Conservation (phyloP, 1,140 invertebrate genomes). For the Colletes gigas region DNA sequence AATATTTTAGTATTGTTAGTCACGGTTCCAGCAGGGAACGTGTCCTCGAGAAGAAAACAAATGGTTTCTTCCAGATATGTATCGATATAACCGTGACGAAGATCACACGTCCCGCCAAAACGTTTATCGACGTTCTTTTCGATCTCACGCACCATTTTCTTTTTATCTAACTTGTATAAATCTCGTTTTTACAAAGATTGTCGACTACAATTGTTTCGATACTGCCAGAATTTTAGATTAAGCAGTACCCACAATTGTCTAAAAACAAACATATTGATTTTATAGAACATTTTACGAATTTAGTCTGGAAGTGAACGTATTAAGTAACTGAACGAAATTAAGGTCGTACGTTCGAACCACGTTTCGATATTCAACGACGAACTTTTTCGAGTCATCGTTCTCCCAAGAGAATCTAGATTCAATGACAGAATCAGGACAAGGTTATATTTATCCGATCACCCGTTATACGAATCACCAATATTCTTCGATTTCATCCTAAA, state of each 20-base stretch:
- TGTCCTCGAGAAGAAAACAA: background rate
- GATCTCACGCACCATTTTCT: no score
- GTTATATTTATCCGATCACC: slow-evolving; percentile 46
- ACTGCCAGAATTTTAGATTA: no score
- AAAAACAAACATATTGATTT: no score
- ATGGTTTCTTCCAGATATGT: background rate
- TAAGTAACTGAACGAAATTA: slow-evolving; percentile 17
- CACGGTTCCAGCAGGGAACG: slow-evolving; percentile 7
- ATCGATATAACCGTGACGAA: background rate
- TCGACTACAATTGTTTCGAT: no score
- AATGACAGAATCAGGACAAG: slow-evolving; percentile 14
- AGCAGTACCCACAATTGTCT: no score
- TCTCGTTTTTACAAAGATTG: no score
- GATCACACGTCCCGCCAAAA: slow-evolving; percentile 10
- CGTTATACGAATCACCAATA: slow-evolving; percentile 18
- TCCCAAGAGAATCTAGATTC: background rate
- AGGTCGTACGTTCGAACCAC: slow-evolving; percentile 24
- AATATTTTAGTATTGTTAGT: background rate
- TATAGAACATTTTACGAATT: no score
- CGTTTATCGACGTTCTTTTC: background rate
- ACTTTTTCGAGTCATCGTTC: slow-evolving; percentile 7
- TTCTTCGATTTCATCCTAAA: slow-evolving; percentile 29
- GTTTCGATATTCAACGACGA: background rate
- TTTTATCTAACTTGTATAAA: no score
- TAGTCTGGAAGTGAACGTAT: no score